These are phyloP conservation scores for Papilio machaon DNA, from an alignment of 1,140 invertebrate genomes.

Conservation along the genomic window DNA sequence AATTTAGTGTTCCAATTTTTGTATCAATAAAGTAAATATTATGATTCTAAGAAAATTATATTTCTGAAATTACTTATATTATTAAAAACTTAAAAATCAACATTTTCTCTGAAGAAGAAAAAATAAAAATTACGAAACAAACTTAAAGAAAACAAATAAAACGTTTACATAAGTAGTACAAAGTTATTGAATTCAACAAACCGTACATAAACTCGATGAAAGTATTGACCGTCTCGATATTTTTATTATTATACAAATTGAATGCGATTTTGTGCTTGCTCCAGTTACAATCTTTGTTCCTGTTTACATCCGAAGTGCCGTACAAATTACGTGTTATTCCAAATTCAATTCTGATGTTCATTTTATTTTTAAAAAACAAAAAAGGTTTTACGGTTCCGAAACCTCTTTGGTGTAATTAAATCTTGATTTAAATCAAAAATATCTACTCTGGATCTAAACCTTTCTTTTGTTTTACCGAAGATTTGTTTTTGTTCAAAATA, in stretches of 20 bases:
- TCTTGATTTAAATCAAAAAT: too few species aligned
- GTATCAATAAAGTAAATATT: not conserved
- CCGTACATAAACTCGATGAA: not conserved
- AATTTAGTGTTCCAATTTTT: not conserved
- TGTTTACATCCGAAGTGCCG: conserved; percentile 13
- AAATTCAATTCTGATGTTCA: not conserved
- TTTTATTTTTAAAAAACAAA: not conserved
- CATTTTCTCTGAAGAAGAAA: not conserved
- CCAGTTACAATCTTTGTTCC: conserved; percentile 19
- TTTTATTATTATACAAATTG: conserved; percentile 14
- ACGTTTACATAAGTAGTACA: not conserved
- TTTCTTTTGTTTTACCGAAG: not conserved
- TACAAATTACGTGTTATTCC: conserved; percentile 7
- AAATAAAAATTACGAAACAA: not conserved
- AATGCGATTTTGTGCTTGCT: not conserved
- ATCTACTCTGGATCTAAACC: not conserved
- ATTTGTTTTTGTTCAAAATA: not conserved
- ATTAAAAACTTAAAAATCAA: not conserved
- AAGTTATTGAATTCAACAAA: conserved; percentile 21
- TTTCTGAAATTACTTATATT: too few species aligned
- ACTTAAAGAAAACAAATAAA: conserved; percentile 11
- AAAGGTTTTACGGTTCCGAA: not conserved
- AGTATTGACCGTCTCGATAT: conserved; percentile 16
- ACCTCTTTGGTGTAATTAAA: not conserved
- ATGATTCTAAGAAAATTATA: too few species aligned